Evolutionary conservation across 2,888 invertebrate species (phyloP), one percentile per base, ranked within the genome.

Genomic region (Melanostoma scalare): DNA sequence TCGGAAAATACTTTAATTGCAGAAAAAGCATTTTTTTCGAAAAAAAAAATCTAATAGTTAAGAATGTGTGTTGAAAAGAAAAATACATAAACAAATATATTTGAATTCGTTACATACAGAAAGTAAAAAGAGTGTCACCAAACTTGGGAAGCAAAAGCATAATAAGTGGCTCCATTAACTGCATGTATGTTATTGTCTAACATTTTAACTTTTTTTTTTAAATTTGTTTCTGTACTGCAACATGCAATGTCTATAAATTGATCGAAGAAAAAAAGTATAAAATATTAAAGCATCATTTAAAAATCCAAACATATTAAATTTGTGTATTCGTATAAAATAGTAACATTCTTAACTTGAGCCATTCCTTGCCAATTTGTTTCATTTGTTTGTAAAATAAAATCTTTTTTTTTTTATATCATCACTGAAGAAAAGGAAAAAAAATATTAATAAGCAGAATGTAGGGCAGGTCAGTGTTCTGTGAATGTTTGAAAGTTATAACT

Each of bases 291-390:
- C 20, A 33, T 36, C 60, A 69, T 9, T 33, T 52, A 61, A 65
- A 76, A 63, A 31, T 48, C 30, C 33, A 69, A 73, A 56, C 48
- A 69, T 74, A 56, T 79, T 78, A 74, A 61, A 53, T 74, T 79
- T 61, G 71, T 71, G 67, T 84, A 63, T 81, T 84, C 75, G 78
- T 86, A 86, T 77, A 85, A 86, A 85, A 81, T 75, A 56, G 77
- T 67, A 74, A 86, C 86, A 86, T 85, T 84, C 86, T 86, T 80
- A 86, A 87, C 86, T 86, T 86, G 86, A 86, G 87, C 87, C 87
- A 87, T 87, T 87, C 87, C 87, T 87, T 87, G 86, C 87, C 87
- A 87, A 79, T 84, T 77, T 74, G 74, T 79, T 74, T 84, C 53
- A 67, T 77, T 73, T 76, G 38, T 67, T 81, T 76, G 5, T 42